phyloP scores from a whole-genome alignment of 1,140 invertebrate genomes.

The Phymastichus coffea region DNA sequence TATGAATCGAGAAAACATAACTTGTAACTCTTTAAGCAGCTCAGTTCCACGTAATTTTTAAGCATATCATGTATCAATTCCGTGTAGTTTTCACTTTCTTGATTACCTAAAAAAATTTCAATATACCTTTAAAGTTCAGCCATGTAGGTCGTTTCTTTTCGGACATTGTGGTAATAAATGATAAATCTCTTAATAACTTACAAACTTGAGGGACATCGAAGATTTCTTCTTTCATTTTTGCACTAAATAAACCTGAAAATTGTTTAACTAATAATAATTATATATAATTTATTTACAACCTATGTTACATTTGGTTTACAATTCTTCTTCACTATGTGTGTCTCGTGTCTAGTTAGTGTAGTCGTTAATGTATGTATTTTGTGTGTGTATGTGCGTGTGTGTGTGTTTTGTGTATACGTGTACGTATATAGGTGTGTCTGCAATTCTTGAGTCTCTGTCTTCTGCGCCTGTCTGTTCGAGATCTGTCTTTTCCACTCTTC shows the following conservation, averaged over 20 bases:
- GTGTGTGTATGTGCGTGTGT: too few species aligned
- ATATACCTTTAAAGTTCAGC: neutral
- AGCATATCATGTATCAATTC: neutral
- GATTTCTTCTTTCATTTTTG: neutral
- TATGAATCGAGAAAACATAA: neutral
- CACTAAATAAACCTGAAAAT: neutral
- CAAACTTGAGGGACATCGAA: neutral
- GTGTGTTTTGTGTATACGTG: too few species aligned
- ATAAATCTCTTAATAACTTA: neutral
- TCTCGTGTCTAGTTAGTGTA: too few species aligned
- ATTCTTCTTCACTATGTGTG: too few species aligned
- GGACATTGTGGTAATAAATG: neutral
- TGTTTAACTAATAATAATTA: neutral
- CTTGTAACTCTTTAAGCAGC: neutral
- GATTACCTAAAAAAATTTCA: too few species aligned
- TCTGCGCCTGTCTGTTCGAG: too few species aligned
- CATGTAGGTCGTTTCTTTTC: neutral
- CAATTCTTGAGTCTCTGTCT: too few species aligned
- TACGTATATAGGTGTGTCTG: too few species aligned
- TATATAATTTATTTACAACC: too few species aligned
- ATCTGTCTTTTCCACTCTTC: too few species aligned
- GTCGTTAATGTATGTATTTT: too few species aligned
- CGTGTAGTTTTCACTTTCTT: neutral
- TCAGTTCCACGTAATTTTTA: neutral
- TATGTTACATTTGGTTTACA: too few species aligned